phyloP scores from a whole-genome alignment of 2,113 vertebrate species.

The Pelobates fuscus region DNA sequence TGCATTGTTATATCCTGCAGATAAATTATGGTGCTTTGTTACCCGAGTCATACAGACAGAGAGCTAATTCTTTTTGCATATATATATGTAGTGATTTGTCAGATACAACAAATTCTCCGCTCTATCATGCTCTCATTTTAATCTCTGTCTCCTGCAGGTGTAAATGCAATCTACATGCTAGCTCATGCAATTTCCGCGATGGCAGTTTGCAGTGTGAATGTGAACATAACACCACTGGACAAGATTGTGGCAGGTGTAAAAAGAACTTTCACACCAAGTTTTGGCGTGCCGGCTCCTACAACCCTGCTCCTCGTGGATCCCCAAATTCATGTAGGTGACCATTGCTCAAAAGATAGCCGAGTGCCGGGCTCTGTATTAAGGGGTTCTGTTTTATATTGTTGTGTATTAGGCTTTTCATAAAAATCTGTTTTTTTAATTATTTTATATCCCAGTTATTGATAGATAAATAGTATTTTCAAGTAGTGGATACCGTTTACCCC shows the following conservation, averaged over 20 bases:
- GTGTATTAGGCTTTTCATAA: no score
- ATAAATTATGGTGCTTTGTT: not conserved
- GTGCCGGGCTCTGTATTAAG: no score
- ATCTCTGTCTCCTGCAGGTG: slow-evolving; percentile 73
- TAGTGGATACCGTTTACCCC: no score
- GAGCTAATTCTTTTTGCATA: not conserved
- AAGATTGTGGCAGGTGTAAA: slow-evolving; percentile 94
- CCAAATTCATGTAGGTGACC: slow-evolving; percentile 88
- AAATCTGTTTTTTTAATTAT: no score
- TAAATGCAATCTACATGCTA: slow-evolving; percentile 96
- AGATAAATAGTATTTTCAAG: no score
- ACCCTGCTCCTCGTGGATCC: slow-evolving; percentile 87
- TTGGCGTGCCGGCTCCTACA: slow-evolving; percentile 94
- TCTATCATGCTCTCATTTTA: not conserved
- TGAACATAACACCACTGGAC: slow-evolving; percentile 96
- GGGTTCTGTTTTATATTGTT: no score
- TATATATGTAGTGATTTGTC: no score
- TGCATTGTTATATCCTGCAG: not conserved
- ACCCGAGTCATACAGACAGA: not conserved
- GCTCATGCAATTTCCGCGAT: slow-evolving; percentile 84
- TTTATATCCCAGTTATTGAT: no score
- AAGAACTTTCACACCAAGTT: slow-evolving; percentile 91
- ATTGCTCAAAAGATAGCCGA: not conserved
- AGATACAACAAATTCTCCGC: not conserved
- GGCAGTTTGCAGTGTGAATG: slow-evolving; percentile 95